Evolutionary conservation across 2,113 vertebrate genomes (phyloP), one percentile per base, ranked within the genome.

Genomic region (Actinemys pallida): DNA sequence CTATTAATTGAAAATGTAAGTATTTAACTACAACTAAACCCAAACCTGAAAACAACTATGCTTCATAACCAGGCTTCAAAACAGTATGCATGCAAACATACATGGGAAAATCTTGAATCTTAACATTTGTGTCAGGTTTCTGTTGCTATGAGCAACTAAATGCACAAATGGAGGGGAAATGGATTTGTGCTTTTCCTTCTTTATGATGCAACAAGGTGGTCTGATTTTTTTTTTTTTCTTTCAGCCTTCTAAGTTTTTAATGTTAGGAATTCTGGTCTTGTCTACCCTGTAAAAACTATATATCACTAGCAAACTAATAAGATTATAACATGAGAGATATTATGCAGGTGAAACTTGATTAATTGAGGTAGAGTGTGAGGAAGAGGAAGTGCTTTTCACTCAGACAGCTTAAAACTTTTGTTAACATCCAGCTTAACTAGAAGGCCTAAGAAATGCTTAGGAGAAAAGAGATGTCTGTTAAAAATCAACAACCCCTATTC

Each of bases 141-240:
- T 94, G 95, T 94, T 96, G 92, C 95, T 93, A 92, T 80, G 84
- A 94, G 94, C 89, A 88, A 94, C 96, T 86, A 91, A 95, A 80
- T 57, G 79, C 85, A 79, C 84, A 84, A n/a, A n/a, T n/a, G n/a
- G 35, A n/a, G 62, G 62, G 10, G n/a, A 69, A 69, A 69, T 69
- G 16, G 8, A 16, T 20, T 16, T 69, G 16, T 69, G 35, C 62
- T n/a, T 69, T 62, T 62, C 12, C 57, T 59, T 31, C 57, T 62
- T 62, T 31, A 62, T 62, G 57, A 62, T 62, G 25, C 24, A 57
- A 57, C 24, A 57, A 25, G 56, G 24, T 57, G 57, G 57, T 31
- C 11, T 31, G 57, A 59, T 27, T 62, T 29, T 13, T 62, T 47
- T 47, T 45, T 57, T 57, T 59, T 9, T 31, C 57, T 59, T 62